phyloP scores from a whole-genome alignment of 37 sponge, comb jelly and placozoan genomes.

The Chondrosia reniformis region DNA sequence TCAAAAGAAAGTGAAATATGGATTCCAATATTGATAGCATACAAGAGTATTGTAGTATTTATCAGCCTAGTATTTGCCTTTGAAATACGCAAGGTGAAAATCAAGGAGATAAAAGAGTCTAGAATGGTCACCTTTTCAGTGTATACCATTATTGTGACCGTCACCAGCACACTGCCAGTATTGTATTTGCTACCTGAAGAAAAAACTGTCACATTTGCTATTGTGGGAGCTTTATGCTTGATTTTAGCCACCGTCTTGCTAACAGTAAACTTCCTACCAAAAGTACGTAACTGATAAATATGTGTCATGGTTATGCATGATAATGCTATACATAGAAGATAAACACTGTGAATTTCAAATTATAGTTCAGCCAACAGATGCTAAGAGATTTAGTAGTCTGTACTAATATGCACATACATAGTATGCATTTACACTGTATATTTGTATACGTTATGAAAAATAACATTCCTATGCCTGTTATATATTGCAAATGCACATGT shows the following conservation, averaged over 20 bases:
- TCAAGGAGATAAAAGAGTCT: slow-evolving; percentile 58
- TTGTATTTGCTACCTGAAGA: background rate
- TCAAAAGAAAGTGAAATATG: slow-evolving; percentile 24
- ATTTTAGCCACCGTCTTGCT: slow-evolving; percentile 29
- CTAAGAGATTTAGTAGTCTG: too few relatives aligned
- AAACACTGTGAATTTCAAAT: too few relatives aligned
- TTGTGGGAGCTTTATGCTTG: slow-evolving; percentile 26
- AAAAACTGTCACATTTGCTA: slow-evolving; percentile 10
- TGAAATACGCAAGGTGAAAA: slow-evolving; percentile 34
- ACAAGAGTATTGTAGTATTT: slow-evolving; percentile 31
- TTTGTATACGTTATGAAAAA: too few relatives aligned
- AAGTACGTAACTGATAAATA: slow-evolving; percentile 31
- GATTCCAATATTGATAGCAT: slow-evolving; percentile 20
- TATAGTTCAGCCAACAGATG: too few relatives aligned
- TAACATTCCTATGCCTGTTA: too few relatives aligned
- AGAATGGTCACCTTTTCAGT: slow-evolving; percentile 33
- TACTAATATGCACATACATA: too few relatives aligned
- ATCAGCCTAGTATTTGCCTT: slow-evolving; percentile 33
- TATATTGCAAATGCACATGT: too few relatives aligned
- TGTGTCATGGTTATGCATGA: too few relatives aligned
- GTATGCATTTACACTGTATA: too few relatives aligned
- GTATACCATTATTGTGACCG: background rate
- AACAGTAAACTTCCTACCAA: slow-evolving; percentile 33
- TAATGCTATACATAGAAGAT: too few relatives aligned
- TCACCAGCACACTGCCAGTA: slow-evolving; percentile 6